Base-by-base conservation (phyloP, 2,113 vertebrate genomes). In the Leptodactylus fuscus region DNA sequence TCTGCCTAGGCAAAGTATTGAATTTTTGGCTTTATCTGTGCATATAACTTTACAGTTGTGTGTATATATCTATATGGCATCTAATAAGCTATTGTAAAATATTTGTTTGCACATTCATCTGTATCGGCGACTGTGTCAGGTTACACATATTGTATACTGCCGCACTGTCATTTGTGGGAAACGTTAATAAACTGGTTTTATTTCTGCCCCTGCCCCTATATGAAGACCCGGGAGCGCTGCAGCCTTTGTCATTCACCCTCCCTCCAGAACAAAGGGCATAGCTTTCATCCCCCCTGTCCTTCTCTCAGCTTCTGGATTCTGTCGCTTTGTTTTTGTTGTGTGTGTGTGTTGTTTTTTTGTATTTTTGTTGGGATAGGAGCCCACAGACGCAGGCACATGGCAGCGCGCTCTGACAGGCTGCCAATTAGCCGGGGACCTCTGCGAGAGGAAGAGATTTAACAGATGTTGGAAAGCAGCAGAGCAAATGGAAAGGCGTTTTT, bases 391-490 rank as follows among this genome's bases (percentile, higher is more conserved):
- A 71, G 48, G 67, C 81, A 22, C 81, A 53, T 55, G 67, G 81
- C 58, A 29, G 24, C 12, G 78, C 65, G n/a, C 10, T n/a, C 60
- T 67, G 60, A 34, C 46, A 41, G 65, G 48, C 81, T 82, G 81
- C 81, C 81, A 71, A 71, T 73, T 73, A 38, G 32, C 49, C 32
- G 13, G 49, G 53, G 24, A 53, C 34, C 44, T 55, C 48, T 83
- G 71, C n/a, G 48, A 55, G 29, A 55, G 49, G 48, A 58, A 83
- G 69, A 82, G 81, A 49, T 82, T 53, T 71, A 82, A 71, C 65
- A 82, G 81, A 82, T 82, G 81, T 70, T 82, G 81, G 62, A 70
- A 69, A 51, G 81, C 48, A 48, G 48, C 65, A n/a, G 20, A 82
- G 81, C 81, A 65, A 67, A 82, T 82, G 81, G 65, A 71, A 71